Evolutionary conservation across 2,797 vertebrate genomes (phyloP), one percentile per base, ranked within the genome.

Genomic region (Oryzias dopingdopingensis): DNA sequence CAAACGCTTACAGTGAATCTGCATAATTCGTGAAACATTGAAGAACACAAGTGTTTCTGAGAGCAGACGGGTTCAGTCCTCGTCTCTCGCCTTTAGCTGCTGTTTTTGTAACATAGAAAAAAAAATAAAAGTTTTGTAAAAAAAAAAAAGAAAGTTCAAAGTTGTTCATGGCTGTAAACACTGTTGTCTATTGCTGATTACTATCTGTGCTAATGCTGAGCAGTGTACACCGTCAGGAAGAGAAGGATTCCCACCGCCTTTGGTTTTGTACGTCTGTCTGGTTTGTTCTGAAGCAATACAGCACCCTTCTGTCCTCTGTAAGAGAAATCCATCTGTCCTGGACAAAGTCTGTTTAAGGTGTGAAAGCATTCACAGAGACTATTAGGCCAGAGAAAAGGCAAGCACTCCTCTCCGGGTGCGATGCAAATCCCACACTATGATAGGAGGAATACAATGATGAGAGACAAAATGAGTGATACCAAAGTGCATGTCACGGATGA

Each of bases 401-500:
- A 66, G 54, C 69, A 65, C 75, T 77, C 74, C 71, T 79, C 67
- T 50, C 65, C 61, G 46, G 65, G 62, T 51, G 67, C 13, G 66
- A 45, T 49, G 65, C 50, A 65, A 71, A 54, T 64, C 56, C 52
- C 48, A 58, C 23, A 88, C 92, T 96, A 96, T 83, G 89, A 94
- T 80, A 96, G 88, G 88, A 95, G 87, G 82, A 94, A 86, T 42
- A 92, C 83, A 87, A 91, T 91, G 88, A 94, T 87, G 85, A 93
- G 77, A 77, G 88, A 84, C 75, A 85, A 76, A 88, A 95, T 90
- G 91, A 96, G 92, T 80, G 94, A 94, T 79, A 88, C 89, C 89
- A 94, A 87, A 79, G 94, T 92, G 88, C 86, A 94, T 81, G 94
- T 93, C 67, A 94, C 77, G 67, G 94, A 93, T 79, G 92, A 93